A percentile compares a stretch with the other conserved stretches of the same genome.
Conservation (phyloP, 2,113 vertebrate genomes). For the Clarias macrocephalus region DNA sequence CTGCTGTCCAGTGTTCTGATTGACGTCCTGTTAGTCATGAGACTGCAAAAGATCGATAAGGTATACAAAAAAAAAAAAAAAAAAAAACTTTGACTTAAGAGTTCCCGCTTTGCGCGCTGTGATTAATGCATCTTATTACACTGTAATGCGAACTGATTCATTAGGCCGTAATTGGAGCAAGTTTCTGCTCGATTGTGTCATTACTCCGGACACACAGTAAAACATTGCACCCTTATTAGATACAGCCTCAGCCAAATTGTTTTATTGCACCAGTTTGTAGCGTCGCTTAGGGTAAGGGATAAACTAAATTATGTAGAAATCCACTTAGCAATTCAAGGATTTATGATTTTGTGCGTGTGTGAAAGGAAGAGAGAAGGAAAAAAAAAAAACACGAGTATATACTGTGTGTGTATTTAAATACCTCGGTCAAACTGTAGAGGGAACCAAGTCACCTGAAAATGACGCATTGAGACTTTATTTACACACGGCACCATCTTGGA, state of each 20-base stretch:
- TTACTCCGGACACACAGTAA: slow-evolving; percentile 43
- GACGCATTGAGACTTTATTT: neutral
- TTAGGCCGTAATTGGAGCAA: slow-evolving; percentile 45
- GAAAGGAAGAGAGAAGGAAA: neutral
- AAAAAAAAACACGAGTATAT: too few relatives aligned
- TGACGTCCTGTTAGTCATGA: too few relatives aligned
- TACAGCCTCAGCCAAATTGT: slow-evolving; percentile 55
- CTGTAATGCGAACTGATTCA: slow-evolving; percentile 44
- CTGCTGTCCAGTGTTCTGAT: too few relatives aligned
- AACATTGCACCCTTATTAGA: slow-evolving; percentile 53
- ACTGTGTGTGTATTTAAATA: slow-evolving; percentile 44
- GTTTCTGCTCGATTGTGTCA: slow-evolving; percentile 38
- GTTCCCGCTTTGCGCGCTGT: neutral
- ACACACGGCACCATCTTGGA: neutral
- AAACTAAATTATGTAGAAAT: slow-evolving; percentile 61
- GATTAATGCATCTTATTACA: slow-evolving; percentile 48
- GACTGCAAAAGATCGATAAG: too few relatives aligned
- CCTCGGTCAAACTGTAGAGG: slow-evolving; percentile 66
- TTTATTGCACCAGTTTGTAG: slow-evolving; percentile 61
- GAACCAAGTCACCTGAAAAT: slow-evolving; percentile 70
- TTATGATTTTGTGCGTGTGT: slow-evolving; percentile 50
- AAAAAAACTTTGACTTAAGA: neutral
- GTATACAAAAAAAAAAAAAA: neutral
- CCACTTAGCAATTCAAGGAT: slow-evolving; percentile 61
- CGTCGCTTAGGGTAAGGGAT: slow-evolving; percentile 47